phyloP scores from a whole-genome alignment of 2,888 invertebrate genomes.

The Pammene aurita region DNA sequence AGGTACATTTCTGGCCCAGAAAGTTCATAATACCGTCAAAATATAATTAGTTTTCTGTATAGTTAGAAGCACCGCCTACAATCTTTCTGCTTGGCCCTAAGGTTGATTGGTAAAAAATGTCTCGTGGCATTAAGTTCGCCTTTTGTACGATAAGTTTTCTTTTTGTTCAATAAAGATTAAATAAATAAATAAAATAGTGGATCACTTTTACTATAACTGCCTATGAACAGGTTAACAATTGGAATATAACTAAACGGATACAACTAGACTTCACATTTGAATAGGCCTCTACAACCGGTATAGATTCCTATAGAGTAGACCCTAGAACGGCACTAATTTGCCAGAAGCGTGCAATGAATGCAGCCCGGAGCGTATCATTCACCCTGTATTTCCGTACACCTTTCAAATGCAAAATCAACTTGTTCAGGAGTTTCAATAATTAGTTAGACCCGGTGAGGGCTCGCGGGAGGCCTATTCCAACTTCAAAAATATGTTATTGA shows the following conservation, averaged over 20 bases:
- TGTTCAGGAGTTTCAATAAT: conserved; percentile 43
- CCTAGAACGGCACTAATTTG: conserved; percentile 10
- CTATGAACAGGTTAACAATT: too few species aligned
- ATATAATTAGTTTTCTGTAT: too few species aligned
- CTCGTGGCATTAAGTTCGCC: too few species aligned
- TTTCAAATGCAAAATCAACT: conserved; percentile 47
- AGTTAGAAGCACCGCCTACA: too few species aligned
- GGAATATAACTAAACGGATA: background rate
- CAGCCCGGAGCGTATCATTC: conserved; percentile 38
- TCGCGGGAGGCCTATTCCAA: background rate
- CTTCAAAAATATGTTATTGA: background rate
- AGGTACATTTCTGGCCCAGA: too few species aligned
- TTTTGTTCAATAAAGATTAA: too few species aligned
- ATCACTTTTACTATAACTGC: too few species aligned
- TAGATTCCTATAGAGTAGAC: background rate
- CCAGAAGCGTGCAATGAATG: conserved; percentile 7
- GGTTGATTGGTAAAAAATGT: too few species aligned
- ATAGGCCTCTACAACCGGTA: background rate
- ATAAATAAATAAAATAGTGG: too few species aligned
- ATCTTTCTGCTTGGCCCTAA: too few species aligned
- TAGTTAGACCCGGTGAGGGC: conserved; percentile 45
- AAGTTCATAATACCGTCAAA: too few species aligned
- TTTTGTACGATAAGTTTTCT: too few species aligned
- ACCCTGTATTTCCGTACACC: conserved; percentile 39
- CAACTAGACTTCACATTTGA: background rate